Base-by-base conservation (phyloP, 1,140 invertebrate species). In the Drosophila nikananu region DNA sequence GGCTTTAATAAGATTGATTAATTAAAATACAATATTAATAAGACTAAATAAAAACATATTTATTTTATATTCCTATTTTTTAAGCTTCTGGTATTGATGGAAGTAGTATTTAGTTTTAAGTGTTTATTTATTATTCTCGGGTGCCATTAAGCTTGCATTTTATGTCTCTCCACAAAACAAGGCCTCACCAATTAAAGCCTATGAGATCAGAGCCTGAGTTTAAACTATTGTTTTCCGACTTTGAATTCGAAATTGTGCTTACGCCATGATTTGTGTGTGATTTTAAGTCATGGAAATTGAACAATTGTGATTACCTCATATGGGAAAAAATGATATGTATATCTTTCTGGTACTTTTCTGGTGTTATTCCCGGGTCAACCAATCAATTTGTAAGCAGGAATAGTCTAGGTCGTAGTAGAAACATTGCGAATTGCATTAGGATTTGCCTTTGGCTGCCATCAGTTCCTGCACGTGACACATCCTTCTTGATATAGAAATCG, bases 401-500 rank as follows among this genome's bases (percentile, higher is more conserved):
- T 32, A 23, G 12, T 23, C 10, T 27, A 30, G 25, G 25, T 51
- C 4, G 25, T 54, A 62, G 9, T 27, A 21, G 35, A 76, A 61
- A 63, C 46, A 70, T 70, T 68, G 54, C 3, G 35, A 39, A 57
- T 70, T 57, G 35, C 39, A 55, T 42, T 54, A 32, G 63, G 59
- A 74, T 74, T 81, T 55, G n/a, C 10, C 49, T 67, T 77, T 63
- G 57, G 49, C 65, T 70, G 70, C 70, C 48, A 48, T 76, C 23
- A 25, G 25, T 15, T 35, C 60, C 73, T 84, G 80, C 84, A 87
- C 84, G 84, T 87, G 84, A 87, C 84, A 87, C 62, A 84, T 84
- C 84, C 84, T 39, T 39, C 54, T 57, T 75, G 86, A 87, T 84
- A 79, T 81, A 87, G 84, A 89, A 87, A 87, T 89, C 84, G 84